phyloP scores from a whole-genome alignment of 53 echinoderm and acorn worm species.

The Hippasteria phrygiana region DNA sequence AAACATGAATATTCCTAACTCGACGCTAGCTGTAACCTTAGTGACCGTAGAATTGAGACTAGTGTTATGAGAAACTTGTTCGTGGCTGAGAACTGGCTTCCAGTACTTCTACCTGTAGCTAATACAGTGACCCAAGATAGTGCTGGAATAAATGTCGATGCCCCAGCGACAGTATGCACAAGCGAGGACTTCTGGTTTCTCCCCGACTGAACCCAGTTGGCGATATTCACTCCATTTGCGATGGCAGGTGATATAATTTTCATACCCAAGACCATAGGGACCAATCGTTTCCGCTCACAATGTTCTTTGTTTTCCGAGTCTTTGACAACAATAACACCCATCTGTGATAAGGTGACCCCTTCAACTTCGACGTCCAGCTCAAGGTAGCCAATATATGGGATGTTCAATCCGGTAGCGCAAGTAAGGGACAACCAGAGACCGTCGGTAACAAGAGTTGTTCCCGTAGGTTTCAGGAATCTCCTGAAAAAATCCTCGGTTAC shows the following conservation, averaged over 20 bases:
- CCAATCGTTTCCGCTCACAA: constrained; percentile 15
- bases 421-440: constrained; percentile 44
- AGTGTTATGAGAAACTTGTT: too few relatives aligned
- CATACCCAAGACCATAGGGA: constrained; percentile 38
- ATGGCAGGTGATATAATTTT: too few relatives aligned
- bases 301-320: neutral
- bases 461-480: constrained; percentile 1
- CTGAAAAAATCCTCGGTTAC: constrained; percentile 38
- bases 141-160: constrained; percentile 4
- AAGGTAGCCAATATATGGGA: constrained; percentile 39
- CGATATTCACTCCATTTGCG: too few relatives aligned
- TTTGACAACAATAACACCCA: constrained; percentile 16
- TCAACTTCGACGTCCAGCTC: constrained; percentile 26
- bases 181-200: neutral
- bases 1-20: too few relatives aligned
- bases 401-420: constrained; percentile 24
- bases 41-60: too few relatives aligned
- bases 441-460: constrained; percentile 12
- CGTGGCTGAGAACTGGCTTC: neutral
- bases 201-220: too few relatives aligned
- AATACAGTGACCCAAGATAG: constrained; percentile 12
- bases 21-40: too few relatives aligned
- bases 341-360: neutral
- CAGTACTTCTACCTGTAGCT: neutral
- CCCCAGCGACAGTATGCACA: neutral